Base-by-base conservation (phyloP, 1,140 invertebrate species). In the Rhizoglyphus robini region DNA sequence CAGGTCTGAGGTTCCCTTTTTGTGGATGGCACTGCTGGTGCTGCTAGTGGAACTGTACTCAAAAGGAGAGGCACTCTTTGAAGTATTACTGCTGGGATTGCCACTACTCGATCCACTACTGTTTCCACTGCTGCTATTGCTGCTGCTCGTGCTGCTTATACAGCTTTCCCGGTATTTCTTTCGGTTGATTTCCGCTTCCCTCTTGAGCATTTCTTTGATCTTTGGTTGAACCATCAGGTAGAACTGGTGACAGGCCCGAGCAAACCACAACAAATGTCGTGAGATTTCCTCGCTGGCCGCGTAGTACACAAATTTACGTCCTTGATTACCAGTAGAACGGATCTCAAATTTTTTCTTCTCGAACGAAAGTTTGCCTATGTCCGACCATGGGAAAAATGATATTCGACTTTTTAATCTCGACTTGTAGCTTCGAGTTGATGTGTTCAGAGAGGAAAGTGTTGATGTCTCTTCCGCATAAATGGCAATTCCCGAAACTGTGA, bases 191-290 rank as follows among this genome's bases (percentile, higher is more conserved):
- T 89, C 86, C 73, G 86, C 84, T 70, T 89, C 85, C 65, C 84
- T 81, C 69, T 82, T 80, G 31, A 83, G 81, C 63, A 88, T 83
- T 73, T 92, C 88, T 70, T 81, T 86, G 30, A 90, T 78, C 70
- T 87, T 82, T 20, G 87, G 84, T 62, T 90, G 86, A 72, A 93
- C 84, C 72, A 88, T 86, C 88, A 95, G 89, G 70, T 88, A 89
- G 77, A 95, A 95, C 75, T 93, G 89, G 79, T 96, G 92, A 5
- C 90, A 93, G 68, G 88, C 86, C 71, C 86, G 84, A 77, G 90
- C 96, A 23, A 96, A 79, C 18, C 85, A 83, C 65, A 96, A 80
- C 67, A 96, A 78, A 70, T 92, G 84, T 77, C 92, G 87, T 73
- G 90, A 90, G 74, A 93, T 91, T 71, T 90, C 88, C 76, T 96